Percentiles rank a stretch among this genome's conserved stretches.
phyloP scores from a whole-genome alignment of 1,140 invertebrate genomes.

The Bombus picipes region DNA sequence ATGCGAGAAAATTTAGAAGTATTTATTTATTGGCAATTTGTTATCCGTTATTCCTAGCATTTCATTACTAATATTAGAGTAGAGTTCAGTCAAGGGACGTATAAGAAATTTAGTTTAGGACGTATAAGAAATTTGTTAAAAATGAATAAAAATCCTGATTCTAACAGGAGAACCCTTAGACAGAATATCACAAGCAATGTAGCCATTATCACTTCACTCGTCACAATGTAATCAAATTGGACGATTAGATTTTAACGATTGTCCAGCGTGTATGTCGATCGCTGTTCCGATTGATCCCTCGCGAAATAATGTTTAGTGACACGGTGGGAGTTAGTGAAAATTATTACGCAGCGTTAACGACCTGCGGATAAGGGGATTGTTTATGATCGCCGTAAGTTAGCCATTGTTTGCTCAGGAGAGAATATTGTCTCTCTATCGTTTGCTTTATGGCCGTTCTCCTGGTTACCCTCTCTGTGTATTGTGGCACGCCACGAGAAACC shows the following conservation, averaged over 20 bases:
- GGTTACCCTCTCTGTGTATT: slow-evolving; percentile 53
- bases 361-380: slow-evolving; percentile 65
- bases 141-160: too few relatives aligned
- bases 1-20: too few relatives aligned
- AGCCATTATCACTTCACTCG: too few relatives aligned
- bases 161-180: too few relatives aligned
- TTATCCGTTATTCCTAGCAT: too few relatives aligned
- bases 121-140: too few relatives aligned
- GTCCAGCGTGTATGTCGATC: not conserved
- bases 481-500: slow-evolving; percentile 15
- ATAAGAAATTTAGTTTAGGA: too few relatives aligned
- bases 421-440: slow-evolving; percentile 68
- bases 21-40: too few relatives aligned
- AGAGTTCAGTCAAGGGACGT: too few relatives aligned
- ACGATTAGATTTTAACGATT: slow-evolving; percentile 11
- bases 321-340: slow-evolving; percentile 44
- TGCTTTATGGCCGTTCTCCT: slow-evolving; percentile 58
- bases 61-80: too few relatives aligned
- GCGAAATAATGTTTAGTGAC: slow-evolving; percentile 3
- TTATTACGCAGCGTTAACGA: slow-evolving; percentile 67
- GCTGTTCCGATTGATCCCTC: slow-evolving; percentile 33
- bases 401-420: slow-evolving; percentile 65
- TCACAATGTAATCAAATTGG: not conserved
- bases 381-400: slow-evolving; percentile 67
- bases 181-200: too few relatives aligned